Percentiles rank a stretch among this genome's conserved stretches.
These are phyloP conservation scores for Columba livia DNA, from an alignment of 2,113 vertebrate genomes.

Conservation along the genomic window DNA sequence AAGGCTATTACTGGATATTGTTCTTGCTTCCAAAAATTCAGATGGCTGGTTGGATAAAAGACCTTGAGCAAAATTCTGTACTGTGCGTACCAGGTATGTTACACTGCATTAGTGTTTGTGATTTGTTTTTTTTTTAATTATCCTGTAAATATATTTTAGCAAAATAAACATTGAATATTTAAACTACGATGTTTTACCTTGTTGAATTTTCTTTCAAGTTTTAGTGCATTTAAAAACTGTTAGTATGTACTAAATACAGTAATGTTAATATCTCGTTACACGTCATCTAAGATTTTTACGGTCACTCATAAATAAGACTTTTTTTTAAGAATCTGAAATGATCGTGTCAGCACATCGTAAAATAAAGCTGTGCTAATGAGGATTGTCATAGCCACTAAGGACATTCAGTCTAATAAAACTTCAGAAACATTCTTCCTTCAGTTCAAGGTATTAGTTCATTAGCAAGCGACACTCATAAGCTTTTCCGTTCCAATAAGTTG, in stretches of 20 bases:
- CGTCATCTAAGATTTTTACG: not conserved
- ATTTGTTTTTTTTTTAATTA: not conserved
- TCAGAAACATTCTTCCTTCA: not conserved
- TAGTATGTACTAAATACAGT: not conserved
- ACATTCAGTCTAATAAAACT: not conserved
- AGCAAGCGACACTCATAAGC: not conserved
- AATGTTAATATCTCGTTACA: not conserved
- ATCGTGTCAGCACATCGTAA: not conserved
- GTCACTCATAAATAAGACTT: not conserved
- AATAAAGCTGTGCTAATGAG: not conserved
- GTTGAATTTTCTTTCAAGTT: not conserved
- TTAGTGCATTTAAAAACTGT: not conserved
- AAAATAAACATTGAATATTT: conserved; percentile 5
- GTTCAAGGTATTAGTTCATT: not conserved
- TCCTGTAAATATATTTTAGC: not conserved
- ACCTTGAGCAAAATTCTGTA: conserved; percentile 17
- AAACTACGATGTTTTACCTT: not conserved
- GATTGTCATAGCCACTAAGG: not conserved
- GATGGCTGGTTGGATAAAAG: conserved; percentile 25
- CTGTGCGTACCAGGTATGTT: conserved; percentile 71
- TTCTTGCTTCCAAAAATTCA: conserved; percentile 45
- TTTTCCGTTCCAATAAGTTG: not conserved
- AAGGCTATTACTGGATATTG: not conserved
- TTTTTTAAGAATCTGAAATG: not conserved
- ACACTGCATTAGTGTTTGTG: not conserved